Conservation (phyloP, 1,140 invertebrate genomes). For the Helicoverpa zea region DNA sequence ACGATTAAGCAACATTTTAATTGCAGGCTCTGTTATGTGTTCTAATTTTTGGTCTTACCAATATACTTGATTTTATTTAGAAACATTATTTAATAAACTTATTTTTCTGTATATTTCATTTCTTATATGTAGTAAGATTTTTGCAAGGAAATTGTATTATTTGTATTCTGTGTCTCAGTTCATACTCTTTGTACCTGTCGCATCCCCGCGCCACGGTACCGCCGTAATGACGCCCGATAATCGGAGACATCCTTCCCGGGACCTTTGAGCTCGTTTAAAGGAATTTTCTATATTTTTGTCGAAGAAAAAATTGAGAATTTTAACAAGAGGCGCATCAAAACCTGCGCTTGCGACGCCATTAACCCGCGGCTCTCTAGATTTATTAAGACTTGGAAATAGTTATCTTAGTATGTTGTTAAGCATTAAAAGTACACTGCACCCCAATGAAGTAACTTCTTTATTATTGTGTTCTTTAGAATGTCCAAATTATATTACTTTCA, state of each 20-base stretch:
- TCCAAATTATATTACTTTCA: neutral
- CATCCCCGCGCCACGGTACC: constrained; percentile 23
- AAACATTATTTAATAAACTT: too few relatives aligned
- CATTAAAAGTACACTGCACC: neutral
- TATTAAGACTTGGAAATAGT: constrained; percentile 13
- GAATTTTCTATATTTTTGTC: constrained; percentile 61
- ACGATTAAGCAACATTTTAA: too few relatives aligned
- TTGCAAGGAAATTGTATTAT: neutral
- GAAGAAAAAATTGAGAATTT: constrained; percentile 48
- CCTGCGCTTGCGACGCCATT: constrained; percentile 34
- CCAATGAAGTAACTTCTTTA: neutral
- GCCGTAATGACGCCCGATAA: constrained; percentile 67
- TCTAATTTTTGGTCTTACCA: too few relatives aligned
- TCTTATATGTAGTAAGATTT: too few relatives aligned
- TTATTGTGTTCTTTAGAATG: neutral
- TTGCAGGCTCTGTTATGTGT: too few relatives aligned
- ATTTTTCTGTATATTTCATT: too few relatives aligned
- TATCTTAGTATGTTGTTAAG: constrained; percentile 22
- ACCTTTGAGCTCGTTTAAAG: constrained; percentile 59
- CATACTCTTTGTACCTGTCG: constrained; percentile 1
- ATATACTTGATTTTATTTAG: too few relatives aligned
- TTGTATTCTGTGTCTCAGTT: constrained; percentile 6
- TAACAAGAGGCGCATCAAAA: constrained; percentile 46
- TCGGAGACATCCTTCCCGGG: constrained; percentile 70
- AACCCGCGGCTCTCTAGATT: neutral